Percentiles rank a stretch among this genome's conserved stretches.
Conservation (phyloP, 37 sponge, comb jelly and placozoan genomes). For the Agelas oroides region DNA sequence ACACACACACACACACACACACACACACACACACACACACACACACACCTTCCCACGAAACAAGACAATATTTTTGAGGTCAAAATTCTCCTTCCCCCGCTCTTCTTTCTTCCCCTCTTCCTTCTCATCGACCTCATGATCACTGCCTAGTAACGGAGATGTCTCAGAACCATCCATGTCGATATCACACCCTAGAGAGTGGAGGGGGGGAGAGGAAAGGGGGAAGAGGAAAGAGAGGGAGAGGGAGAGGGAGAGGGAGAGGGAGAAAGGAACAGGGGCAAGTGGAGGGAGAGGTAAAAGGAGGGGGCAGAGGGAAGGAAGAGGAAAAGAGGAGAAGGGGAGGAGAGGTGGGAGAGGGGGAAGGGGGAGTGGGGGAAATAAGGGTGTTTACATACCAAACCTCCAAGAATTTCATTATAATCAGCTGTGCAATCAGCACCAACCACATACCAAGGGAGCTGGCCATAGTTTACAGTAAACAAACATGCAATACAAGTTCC, state of each 20-base stretch:
- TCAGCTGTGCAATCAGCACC: no score
- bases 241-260: conserved; percentile 38
- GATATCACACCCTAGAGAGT: background rate
- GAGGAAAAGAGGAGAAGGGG: no score
- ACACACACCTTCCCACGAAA: conserved; percentile 53
- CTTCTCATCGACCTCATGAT: background rate
- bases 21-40: conserved; percentile 14
- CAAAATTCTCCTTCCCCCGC: background rate
- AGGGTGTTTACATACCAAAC: no score
- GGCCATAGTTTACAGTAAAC: no score
- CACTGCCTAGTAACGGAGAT: background rate
- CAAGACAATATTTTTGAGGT: conserved; percentile 45
- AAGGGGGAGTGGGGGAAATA: no score
- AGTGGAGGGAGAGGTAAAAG: no score
- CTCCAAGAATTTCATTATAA: no score
- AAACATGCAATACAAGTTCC: no score
- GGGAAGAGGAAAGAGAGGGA: background rate
- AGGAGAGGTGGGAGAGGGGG: no score
- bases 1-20: background rate
- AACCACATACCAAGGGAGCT: no score
- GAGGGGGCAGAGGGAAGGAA: no score
- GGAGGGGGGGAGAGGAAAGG: no score
- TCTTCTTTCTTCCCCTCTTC: background rate
- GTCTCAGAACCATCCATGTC: background rate
- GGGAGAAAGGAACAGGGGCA: background rate